Percentiles rank a stretch among this genome's conserved stretches.
phyloP scores from a whole-genome alignment of 2,113 vertebrate genomes.

The Mesitornis unicolor region DNA sequence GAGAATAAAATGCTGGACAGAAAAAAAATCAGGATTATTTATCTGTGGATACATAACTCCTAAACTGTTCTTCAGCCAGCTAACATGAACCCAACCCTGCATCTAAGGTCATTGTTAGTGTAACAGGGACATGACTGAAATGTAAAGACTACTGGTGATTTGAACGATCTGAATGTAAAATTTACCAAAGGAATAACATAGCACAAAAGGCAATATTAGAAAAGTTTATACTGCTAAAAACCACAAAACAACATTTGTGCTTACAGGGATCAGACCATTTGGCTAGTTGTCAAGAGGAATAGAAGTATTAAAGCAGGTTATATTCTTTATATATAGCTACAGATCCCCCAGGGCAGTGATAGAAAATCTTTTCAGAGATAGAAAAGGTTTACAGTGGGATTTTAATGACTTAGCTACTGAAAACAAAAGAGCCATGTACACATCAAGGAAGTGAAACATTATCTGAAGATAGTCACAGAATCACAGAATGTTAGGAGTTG shows the following conservation, averaged over 20 bases:
- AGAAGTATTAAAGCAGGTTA: background rate
- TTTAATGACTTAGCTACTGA: background rate
- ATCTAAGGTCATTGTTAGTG: background rate
- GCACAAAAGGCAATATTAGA: background rate
- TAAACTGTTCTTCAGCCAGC: background rate
- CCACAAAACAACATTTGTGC: background rate
- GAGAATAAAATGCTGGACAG: background rate
- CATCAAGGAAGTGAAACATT: background rate
- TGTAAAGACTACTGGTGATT: background rate
- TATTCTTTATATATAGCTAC: background rate
- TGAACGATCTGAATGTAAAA: conserved; percentile 6
- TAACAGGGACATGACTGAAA: background rate
- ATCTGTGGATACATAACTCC: background rate
- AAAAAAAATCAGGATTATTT: background rate
- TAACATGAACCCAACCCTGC: background rate
- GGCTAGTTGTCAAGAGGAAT: background rate
- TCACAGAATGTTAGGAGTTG: no score
- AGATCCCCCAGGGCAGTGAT: background rate
- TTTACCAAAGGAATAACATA: background rate
- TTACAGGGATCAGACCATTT: background rate
- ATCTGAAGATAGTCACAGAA: background rate
- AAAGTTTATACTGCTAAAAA: background rate
- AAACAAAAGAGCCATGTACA: background rate
- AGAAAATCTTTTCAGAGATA: background rate
- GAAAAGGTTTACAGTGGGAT: background rate